Conservation (phyloP, 2,113 vertebrate species). For the Beaufortia kweichowensis region DNA sequence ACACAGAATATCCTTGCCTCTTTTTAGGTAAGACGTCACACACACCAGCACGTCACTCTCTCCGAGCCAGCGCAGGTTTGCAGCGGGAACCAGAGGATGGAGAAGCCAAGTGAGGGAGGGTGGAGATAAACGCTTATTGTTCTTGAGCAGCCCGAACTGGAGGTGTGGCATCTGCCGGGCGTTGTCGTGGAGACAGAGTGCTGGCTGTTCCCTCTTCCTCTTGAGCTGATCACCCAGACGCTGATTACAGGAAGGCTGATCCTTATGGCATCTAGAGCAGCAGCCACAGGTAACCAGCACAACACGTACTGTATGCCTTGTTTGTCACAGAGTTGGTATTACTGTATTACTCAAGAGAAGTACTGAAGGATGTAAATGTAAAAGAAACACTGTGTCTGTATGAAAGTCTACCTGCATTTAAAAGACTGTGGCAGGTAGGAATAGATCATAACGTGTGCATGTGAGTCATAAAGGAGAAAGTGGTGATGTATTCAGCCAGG, state of each 20-base stretch:
- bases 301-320: not conserved
- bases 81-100: slow-evolving; percentile 30
- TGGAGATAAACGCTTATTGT: slow-evolving; percentile 60
- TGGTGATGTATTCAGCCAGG: slow-evolving; percentile 52
- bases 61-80: slow-evolving; percentile 47
- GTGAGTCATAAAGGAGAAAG: slow-evolving; percentile 56
- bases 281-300: slow-evolving; percentile 58
- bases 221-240: slow-evolving; percentile 53
- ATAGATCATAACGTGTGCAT: slow-evolving; percentile 44
- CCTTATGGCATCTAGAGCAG: slow-evolving; percentile 58
- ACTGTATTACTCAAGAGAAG: not conserved
- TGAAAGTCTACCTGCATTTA: not conserved
- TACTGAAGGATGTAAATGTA: not conserved
- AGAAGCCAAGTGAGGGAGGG: slow-evolving; percentile 39
- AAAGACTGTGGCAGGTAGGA: slow-evolving; percentile 34
- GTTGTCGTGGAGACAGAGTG: slow-evolving; percentile 60
- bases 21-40: slow-evolving; percentile 52
- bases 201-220: slow-evolving; percentile 53
- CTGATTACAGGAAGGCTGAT: slow-evolving; percentile 52
- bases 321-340: not conserved
- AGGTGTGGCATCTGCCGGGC: slow-evolving; percentile 61
- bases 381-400: slow-evolving; percentile 3
- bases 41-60: slow-evolving; percentile 49
- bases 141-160: slow-evolving; percentile 54
- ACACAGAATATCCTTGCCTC: slow-evolving; percentile 43